Evolutionary conservation across 2,888 invertebrate genomes (phyloP).

Genomic region (Baronia brevicornis): DNA sequence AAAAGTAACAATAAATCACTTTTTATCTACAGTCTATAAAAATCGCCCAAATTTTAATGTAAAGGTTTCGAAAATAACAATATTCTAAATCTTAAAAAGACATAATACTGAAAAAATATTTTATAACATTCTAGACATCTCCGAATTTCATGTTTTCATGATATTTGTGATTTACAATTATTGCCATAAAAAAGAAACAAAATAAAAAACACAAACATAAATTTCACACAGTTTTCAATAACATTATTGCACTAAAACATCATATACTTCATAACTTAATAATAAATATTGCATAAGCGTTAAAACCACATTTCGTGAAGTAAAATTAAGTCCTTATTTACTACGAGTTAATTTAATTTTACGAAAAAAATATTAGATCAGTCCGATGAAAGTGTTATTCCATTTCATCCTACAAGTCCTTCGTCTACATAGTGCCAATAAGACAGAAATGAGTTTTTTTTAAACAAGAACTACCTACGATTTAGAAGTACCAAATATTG

Average conservation of each 20-base stretch:
- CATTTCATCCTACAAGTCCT: constrained; percentile 48
- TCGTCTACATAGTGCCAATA: constrained; percentile 38
- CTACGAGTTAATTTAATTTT: constrained; percentile 59
- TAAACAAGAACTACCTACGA: constrained; percentile 27
- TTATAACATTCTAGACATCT: constrained; percentile 47
- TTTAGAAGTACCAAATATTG: constrained; percentile 43
- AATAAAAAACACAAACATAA: constrained; percentile 65
- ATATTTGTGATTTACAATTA: constrained; percentile 39
- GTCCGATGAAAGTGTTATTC: constrained; percentile 59
- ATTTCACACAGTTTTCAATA: constrained; percentile 69
- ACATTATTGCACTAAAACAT: constrained; percentile 72
- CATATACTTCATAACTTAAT: constrained; percentile 61
- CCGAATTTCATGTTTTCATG: constrained; percentile 42
- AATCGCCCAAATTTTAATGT: constrained; percentile 59
- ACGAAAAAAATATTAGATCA: constrained; percentile 63
- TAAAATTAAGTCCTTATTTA: constrained; percentile 59
- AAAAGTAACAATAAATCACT: constrained; percentile 72
- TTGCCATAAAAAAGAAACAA: constrained; percentile 55
- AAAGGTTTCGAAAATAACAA: constrained; percentile 57
- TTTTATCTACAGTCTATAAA: constrained; percentile 63
- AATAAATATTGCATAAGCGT: constrained; percentile 73
- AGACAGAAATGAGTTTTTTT: constrained; percentile 45
- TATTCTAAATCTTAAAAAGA: constrained; percentile 62
- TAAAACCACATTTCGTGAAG: constrained; percentile 56
- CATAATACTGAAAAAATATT: constrained; percentile 70